Conservation (phyloP, 2,797 vertebrate species). For the Vireo griseus region DNA sequence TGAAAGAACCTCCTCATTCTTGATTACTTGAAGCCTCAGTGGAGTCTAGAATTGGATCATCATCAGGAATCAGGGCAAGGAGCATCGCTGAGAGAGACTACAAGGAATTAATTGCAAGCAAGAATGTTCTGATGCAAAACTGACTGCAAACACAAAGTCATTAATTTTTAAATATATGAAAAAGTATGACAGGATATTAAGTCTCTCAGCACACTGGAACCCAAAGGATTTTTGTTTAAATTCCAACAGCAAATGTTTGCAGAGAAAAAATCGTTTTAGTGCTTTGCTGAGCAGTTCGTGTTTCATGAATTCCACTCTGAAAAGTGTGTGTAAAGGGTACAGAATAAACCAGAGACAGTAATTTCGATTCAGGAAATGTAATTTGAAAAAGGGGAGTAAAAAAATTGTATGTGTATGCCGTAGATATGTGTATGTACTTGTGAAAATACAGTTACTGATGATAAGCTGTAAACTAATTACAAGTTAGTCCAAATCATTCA, state of each 20-base stretch:
- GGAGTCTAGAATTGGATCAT: not conserved
- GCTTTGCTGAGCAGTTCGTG: not conserved
- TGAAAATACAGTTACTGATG: not conserved
- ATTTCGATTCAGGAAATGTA: not conserved
- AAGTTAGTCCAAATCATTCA: not conserved
- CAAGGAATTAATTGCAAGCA: constrained; percentile 16
- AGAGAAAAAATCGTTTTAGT: not conserved
- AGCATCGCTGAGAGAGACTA: not conserved
- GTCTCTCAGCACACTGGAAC: not conserved
- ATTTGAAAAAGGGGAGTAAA: not conserved
- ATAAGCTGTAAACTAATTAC: not conserved
- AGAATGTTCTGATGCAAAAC: not conserved
- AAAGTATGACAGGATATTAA: not conserved
- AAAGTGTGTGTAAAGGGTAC: not conserved
- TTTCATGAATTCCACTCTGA: not conserved
- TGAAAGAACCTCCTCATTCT: not conserved
- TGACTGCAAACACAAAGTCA: constrained; percentile 15
- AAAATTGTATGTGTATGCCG: fast-evolving
- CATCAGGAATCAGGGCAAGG: not conserved
- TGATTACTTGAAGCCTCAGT: not conserved
- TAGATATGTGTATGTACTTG: too few relatives aligned
- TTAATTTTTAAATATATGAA: constrained; percentile 39
- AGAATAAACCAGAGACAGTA: not conserved
- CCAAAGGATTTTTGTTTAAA: constrained; percentile 26
- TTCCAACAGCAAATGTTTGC: constrained; percentile 25